Evolutionary conservation across 2,888 invertebrate genomes (phyloP), one percentile per base, ranked within the genome.

Genomic region (Keiferia lycopersicella): DNA sequence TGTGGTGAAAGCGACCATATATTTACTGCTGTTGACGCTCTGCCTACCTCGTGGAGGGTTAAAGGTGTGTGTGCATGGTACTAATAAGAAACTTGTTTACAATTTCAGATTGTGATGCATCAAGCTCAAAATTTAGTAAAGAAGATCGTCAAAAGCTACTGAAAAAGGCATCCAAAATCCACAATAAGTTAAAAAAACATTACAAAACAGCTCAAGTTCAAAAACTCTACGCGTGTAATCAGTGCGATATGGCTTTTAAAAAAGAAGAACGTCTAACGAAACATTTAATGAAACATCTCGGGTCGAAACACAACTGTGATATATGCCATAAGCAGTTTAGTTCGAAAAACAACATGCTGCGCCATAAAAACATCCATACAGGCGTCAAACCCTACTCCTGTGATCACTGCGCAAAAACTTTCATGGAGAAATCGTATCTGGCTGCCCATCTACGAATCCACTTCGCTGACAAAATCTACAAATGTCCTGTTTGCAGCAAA

Each of bases 401-500:
- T 22, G 51, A 51, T 10, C 56, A 56, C 14, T 56, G 56, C 7
- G 56, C n/a, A 1, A 56, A 56, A 41, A 10, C 26, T 14, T 45
- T 56, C n/a, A 30, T 30, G 30, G 56, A 56, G 16, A 56, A 56
- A 34, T 26, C 56, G 0, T 61, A 30, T 11, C 22, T 48, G 16
- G 61, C 48, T 10, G 48, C 61, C n/a, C 45, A 45, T 20, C 11
- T 45, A 16, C 48, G 45, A 7, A 56, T 16, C 1, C 56, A 56
- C 30, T n/a, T 30, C 22, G 30, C 22, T 2, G 56, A 56, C 2
- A 56, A 56, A 10, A 12, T 12, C 4, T 69, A 51, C 60, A 64
- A 67, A 39, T 73, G 73, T 53, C 50, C 45, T 0, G 34, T 61
- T n/a, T 73, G 73, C 45, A 18, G 64, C 0, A 71, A 69, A 50